Conservation (phyloP, 1,140 invertebrate species). For the Drosophila carrolli region DNA sequence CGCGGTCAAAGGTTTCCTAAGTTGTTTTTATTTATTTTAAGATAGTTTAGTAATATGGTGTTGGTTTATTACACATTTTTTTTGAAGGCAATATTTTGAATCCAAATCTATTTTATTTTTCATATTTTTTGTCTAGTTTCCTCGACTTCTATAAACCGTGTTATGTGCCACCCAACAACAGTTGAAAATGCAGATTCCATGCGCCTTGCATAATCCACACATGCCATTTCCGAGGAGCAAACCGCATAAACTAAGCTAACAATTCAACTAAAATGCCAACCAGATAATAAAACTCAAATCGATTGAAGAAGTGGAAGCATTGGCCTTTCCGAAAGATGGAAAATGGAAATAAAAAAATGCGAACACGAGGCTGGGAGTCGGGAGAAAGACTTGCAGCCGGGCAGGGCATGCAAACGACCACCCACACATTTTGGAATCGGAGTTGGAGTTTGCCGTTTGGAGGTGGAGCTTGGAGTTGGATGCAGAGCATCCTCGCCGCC, state of each 20-base stretch:
- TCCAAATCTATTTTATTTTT: no score
- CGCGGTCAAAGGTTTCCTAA: no score
- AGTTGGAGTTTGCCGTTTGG: conserved; percentile 16
- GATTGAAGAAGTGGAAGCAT: conserved; percentile 54
- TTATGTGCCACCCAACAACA: conserved; percentile 16
- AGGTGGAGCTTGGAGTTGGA: conserved; percentile 37
- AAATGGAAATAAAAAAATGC: conserved; percentile 77
- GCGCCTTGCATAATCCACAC: conserved; percentile 62
- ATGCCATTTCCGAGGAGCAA: conserved; percentile 29
- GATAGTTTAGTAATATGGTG: no score
- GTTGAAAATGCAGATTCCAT: conserved; percentile 65
- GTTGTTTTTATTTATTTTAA: no score
- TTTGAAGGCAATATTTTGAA: no score
- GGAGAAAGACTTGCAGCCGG: conserved; percentile 48
- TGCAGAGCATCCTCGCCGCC: conserved; percentile 77
- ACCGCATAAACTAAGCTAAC: conserved; percentile 70
- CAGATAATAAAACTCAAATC: conserved; percentile 79
- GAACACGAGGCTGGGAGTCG: conserved; percentile 50
- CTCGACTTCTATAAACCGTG: not conserved
- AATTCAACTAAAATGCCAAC: conserved; percentile 82
- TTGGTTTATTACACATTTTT: no score
- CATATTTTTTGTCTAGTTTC: not conserved
- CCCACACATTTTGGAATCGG: conserved; percentile 41
- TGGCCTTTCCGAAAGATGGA: conserved; percentile 37
- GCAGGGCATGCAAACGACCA: conserved; percentile 54